These are phyloP conservation scores for Ectropis grisescens DNA, from an alignment of 1,140 invertebrate species.

Conservation along the genomic window DNA sequence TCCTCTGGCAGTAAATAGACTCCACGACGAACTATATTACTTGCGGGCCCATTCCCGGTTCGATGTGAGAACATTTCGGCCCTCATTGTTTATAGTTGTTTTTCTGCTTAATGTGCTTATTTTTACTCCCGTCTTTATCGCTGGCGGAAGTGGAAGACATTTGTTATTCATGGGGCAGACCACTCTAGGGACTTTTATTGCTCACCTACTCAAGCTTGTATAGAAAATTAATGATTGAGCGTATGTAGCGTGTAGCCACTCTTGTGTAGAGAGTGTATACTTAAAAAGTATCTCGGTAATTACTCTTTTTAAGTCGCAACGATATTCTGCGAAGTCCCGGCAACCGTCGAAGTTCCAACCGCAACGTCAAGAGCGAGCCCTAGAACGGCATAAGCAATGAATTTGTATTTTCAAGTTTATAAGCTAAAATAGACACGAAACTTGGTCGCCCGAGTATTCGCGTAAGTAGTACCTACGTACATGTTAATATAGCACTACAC, in stretches of 20 bases:
- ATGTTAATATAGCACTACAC: conserved; percentile 44
- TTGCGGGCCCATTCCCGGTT: conserved; percentile 13
- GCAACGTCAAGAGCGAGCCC: conserved; percentile 7
- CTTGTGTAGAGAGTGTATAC: too few species aligned
- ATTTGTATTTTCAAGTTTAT: conserved; percentile 24
- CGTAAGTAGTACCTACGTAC: conserved; percentile 40
- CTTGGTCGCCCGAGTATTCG: conserved; percentile 36
- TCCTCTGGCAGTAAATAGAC: conserved; percentile 45
- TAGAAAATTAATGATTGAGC: too few species aligned
- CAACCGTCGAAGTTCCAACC: conserved; percentile 16
- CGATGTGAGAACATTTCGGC: conserved; percentile 5
- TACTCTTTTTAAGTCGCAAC: too few species aligned
- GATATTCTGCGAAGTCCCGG: too few species aligned
- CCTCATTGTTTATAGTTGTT: conserved; percentile 21
- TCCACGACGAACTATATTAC: conserved; percentile 33
- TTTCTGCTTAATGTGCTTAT: conserved; percentile 18
- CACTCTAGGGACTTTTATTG: too few species aligned
- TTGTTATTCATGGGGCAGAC: too few species aligned
- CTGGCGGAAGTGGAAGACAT: too few species aligned
- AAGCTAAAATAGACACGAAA: conserved; percentile 38
- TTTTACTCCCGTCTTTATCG: conserved; percentile 1
- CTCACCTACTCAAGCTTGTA: too few species aligned
- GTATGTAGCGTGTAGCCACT: too few species aligned
- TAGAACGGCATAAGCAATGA: conserved; percentile 14
- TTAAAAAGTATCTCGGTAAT: too few species aligned